These are phyloP conservation scores for Nothobranchius furzeri DNA, from an alignment of 2,113 vertebrate species.

Conservation along the genomic window DNA sequence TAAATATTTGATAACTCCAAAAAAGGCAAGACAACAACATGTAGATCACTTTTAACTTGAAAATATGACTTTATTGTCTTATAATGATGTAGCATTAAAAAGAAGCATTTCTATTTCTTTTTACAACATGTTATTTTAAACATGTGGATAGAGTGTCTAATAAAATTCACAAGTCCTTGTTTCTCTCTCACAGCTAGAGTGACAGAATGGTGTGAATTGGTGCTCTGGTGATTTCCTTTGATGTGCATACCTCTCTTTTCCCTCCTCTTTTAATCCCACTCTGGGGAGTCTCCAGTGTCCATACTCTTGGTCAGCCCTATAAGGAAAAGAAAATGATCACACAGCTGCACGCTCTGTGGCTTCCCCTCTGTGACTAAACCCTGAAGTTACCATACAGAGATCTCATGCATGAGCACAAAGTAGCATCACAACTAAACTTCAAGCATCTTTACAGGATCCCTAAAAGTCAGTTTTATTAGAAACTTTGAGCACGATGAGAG, in stretches of 20 bases:
- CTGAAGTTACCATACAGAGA: constrained; percentile 20
- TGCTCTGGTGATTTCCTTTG: constrained; percentile 64
- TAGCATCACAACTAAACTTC: background rate
- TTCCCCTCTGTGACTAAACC: constrained; percentile 42
- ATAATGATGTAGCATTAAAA: background rate
- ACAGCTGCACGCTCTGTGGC: constrained; percentile 56
- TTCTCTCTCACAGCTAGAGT: constrained; percentile 37
- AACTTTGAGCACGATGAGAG: constrained; percentile 39
- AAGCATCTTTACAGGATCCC: constrained; percentile 10
- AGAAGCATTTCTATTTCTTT: constrained; percentile 3
- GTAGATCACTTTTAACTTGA: background rate
- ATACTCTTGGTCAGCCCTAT: constrained; percentile 48
- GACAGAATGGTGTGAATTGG: constrained; percentile 66
- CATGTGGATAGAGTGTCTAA: constrained; percentile 51
- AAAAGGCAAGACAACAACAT: too few species aligned
- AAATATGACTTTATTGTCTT: background rate
- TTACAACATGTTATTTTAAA: constrained; percentile 56
- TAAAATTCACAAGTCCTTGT: constrained; percentile 59
- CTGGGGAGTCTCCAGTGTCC: constrained; percentile 58
- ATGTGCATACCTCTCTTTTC: constrained; percentile 68
- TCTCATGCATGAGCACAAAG: background rate
- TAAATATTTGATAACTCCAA: too few species aligned
- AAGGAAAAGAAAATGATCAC: constrained; percentile 62
- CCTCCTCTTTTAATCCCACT: constrained; percentile 59
- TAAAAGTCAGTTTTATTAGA: constrained; percentile 40